A percentile compares a stretch with the other conserved stretches of the same genome.
These are phyloP conservation scores for Chloroceryle aenea DNA, from an alignment of 2,113 vertebrate species.

Conservation along the genomic window DNA sequence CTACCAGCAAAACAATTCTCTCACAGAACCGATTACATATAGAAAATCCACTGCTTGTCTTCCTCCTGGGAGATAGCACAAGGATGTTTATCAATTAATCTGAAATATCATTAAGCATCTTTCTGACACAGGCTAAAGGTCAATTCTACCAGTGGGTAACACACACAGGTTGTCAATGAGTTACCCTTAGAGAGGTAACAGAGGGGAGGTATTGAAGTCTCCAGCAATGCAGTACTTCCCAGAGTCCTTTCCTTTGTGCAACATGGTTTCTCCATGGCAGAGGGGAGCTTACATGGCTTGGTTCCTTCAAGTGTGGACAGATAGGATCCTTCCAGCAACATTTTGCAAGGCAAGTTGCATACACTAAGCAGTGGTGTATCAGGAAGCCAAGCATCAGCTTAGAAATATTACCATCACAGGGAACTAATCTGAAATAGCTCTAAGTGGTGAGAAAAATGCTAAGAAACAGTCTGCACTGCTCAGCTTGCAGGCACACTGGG, in stretches of 20 bases:
- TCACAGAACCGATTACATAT: background rate
- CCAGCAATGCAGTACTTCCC: background rate
- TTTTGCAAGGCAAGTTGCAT: background rate
- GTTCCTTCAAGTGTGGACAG: background rate
- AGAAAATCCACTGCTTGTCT: background rate
- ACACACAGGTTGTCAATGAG: background rate
- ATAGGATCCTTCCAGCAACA: background rate
- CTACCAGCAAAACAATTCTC: background rate
- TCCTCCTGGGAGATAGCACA: background rate
- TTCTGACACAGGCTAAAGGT: background rate
- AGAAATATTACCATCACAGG: background rate
- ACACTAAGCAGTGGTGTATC: background rate
- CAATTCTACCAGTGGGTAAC: background rate
- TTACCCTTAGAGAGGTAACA: background rate
- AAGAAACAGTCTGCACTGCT: background rate
- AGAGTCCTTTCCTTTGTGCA: background rate
- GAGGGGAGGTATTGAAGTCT: background rate
- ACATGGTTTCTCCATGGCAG: accelerated
- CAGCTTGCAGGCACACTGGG: background rate
- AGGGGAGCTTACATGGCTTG: background rate
- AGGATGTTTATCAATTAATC: slow-evolving; percentile 6
- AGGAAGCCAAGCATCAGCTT: background rate
- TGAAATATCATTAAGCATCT: background rate
- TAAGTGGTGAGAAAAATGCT: background rate
- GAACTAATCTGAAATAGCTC: background rate